Percentiles rank a stretch among this genome's conserved stretches.
Evolutionary conservation across 2,113 vertebrate genomes (phyloP).

Genomic region (Sorex fumeus): DNA sequence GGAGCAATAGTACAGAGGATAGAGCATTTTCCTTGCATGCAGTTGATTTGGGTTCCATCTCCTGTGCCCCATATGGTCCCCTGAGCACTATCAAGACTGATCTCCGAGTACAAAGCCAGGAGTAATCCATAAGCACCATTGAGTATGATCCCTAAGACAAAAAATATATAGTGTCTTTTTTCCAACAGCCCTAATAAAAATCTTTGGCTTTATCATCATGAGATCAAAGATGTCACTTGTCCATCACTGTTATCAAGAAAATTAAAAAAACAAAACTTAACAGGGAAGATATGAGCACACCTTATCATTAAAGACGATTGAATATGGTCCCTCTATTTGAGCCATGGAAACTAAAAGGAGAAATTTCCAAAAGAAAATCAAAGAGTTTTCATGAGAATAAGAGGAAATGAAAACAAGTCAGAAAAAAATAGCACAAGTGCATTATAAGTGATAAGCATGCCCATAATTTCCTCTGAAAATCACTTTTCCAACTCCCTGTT

Average conservation of each 20-base stretch:
- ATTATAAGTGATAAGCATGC: not conserved
- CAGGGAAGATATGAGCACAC: not conserved
- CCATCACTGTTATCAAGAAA: not conserved
- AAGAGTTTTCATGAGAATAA: not conserved
- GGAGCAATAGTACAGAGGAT: no score
- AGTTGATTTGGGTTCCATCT: no score
- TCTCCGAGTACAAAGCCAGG: no score
- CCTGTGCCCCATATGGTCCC: no score
- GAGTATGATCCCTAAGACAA: no score
- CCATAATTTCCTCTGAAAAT: not conserved
- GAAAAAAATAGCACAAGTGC: not conserved
- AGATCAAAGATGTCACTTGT: not conserved
- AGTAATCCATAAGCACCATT: no score
- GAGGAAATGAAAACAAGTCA: not conserved
- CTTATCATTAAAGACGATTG: not conserved
- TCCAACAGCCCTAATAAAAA: not conserved
- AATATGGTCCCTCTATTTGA: not conserved
- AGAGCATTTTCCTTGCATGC: no score
- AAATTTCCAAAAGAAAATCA: not conserved
- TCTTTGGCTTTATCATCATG: not conserved
- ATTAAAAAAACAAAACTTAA: not conserved
- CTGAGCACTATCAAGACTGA: no score
- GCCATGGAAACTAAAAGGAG: not conserved
- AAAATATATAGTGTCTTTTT: not conserved
- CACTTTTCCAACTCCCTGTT: not conserved